Evolutionary conservation across 2,113 vertebrate species (phyloP).

Genomic region (Bufo gargarizans): DNA sequence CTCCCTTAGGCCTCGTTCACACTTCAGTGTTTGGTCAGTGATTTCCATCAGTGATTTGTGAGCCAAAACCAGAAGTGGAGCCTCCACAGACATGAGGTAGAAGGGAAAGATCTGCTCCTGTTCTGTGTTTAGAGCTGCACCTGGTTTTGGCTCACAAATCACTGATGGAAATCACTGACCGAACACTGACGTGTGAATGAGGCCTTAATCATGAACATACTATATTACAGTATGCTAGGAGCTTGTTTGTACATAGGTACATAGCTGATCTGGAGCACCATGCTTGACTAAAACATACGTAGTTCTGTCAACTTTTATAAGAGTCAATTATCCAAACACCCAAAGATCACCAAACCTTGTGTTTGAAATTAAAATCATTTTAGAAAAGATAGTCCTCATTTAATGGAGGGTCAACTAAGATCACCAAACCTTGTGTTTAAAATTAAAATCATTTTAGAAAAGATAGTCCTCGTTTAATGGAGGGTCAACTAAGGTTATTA

Average conservation of each 20-base stretch:
- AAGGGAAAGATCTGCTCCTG: too few species aligned
- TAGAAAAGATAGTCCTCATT: not conserved
- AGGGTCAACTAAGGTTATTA: not conserved
- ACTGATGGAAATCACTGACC: too few species aligned
- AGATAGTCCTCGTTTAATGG: not conserved
- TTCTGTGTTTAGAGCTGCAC: too few species aligned
- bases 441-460: not conserved
- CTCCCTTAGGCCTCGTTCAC: too few species aligned
- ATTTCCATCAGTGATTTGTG: too few species aligned
- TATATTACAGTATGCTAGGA: not conserved
- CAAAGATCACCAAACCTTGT: not conserved
- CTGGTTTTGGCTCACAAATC: too few species aligned
- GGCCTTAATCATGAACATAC: constrained; percentile 1
- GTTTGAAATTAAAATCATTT: not conserved
- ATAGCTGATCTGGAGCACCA: not conserved
- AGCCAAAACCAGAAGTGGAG: too few species aligned
- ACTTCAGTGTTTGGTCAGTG: too few species aligned
- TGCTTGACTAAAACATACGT: not conserved
- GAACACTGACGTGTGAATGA: too few species aligned
- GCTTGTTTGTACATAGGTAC: not conserved
- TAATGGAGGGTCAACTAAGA: too few species aligned
- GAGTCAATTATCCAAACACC: not conserved
- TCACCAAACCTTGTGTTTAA: not conserved
- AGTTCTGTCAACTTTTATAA: not conserved
- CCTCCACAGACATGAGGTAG: too few species aligned